phyloP scores from a whole-genome alignment of 1,140 invertebrate species.

The Cephus cinctus region DNA sequence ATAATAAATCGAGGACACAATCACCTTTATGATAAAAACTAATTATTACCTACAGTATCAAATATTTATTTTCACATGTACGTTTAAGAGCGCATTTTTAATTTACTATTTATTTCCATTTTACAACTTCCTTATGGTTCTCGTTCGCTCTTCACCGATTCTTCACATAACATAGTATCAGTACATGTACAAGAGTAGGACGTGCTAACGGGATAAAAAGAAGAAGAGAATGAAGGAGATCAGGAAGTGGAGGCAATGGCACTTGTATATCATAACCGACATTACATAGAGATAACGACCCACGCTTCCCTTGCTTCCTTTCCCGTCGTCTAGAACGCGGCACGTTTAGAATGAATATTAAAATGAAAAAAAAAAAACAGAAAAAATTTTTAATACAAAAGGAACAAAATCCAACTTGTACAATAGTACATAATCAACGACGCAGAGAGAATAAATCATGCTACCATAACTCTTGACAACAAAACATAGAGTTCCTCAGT shows the following conservation, averaged over 20 bases:
- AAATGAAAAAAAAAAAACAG: too few species aligned
- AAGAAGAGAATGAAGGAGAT: constrained; percentile 10
- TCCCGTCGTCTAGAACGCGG: too few species aligned
- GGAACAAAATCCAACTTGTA: constrained; percentile 19
- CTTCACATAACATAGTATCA: not conserved
- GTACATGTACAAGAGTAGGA: constrained; percentile 8
- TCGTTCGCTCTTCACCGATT: too few species aligned
- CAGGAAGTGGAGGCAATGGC: constrained; percentile 27
- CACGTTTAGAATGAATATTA: too few species aligned
- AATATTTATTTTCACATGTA: constrained; percentile 1
- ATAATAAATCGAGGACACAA: too few species aligned
- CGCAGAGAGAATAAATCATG: not conserved
- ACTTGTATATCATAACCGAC: constrained; percentile 28
- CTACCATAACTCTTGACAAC: too few species aligned
- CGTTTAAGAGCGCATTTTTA: too few species aligned
- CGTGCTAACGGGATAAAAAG: not conserved
- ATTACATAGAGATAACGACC: constrained; percentile 29
- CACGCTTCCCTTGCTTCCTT: constrained; percentile 37
- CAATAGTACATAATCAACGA: constrained; percentile 1
- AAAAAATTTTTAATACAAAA: too few species aligned
- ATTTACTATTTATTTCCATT: too few species aligned
- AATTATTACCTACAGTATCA: not conserved
- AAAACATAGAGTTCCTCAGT: too few species aligned
- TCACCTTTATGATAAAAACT: not conserved
- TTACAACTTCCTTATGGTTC: too few species aligned